Evolutionary conservation across 2,888 invertebrate species (phyloP).

Genomic region (Lasioglossum leucozonium): DNA sequence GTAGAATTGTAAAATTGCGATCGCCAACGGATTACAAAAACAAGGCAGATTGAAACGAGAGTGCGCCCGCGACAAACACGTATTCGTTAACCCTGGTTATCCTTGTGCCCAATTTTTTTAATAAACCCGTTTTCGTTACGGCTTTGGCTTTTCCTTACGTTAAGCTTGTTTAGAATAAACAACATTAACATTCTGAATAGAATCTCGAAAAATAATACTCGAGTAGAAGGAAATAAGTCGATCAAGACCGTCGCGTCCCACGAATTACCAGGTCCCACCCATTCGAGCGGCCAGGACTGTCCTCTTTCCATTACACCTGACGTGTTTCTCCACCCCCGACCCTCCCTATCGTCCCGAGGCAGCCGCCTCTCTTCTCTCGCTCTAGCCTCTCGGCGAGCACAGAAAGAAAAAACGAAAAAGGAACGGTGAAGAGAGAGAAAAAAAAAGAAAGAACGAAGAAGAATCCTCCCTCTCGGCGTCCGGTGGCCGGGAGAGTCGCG

Average conservation of each 20-base stretch:
- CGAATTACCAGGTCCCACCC: not conserved
- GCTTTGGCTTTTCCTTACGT: too few species aligned
- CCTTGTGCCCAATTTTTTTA: too few species aligned
- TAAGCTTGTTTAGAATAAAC: too few species aligned
- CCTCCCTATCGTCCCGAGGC: not conserved
- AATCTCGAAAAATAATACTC: not conserved
- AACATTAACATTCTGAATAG: not conserved
- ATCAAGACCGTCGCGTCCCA: not conserved
- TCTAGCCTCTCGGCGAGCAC: not conserved
- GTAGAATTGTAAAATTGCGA: too few species aligned
- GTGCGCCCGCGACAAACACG: too few species aligned
- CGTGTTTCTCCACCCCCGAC: slow-evolving; percentile 4
- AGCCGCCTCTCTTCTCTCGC: not conserved
- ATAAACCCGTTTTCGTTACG: too few species aligned
- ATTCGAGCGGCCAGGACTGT: not conserved
- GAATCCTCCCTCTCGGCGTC: not conserved
- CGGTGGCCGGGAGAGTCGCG: not conserved
- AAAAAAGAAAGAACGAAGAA: not conserved
- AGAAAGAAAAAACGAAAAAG: not conserved
- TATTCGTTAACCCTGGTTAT: too few species aligned
- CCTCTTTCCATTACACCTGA: slow-evolving; percentile 3
- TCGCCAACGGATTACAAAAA: too few species aligned
- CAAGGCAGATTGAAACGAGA: too few species aligned
- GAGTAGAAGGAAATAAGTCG: not conserved
- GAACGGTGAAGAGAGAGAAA: not conserved